phyloP scores from a whole-genome alignment of 2,888 invertebrate species.

The Lithophane ornitopus region DNA sequence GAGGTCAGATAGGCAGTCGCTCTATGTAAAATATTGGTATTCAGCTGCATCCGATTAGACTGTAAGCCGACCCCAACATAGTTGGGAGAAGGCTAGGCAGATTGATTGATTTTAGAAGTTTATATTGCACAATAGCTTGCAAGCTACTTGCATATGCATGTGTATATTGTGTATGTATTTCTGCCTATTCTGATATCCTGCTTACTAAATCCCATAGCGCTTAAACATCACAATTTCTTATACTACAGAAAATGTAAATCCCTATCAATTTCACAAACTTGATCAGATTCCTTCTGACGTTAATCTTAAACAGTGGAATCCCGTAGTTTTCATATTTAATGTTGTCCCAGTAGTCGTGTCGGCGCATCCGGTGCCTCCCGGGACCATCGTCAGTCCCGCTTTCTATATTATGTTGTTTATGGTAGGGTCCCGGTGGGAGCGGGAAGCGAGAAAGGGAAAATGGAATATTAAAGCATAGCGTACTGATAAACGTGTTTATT shows the following conservation, averaged over 20 bases:
- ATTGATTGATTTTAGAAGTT: no score
- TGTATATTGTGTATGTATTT: no score
- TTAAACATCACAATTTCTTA: no score
- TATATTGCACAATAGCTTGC: no score
- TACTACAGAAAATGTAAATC: background rate
- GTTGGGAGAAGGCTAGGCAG: no score
- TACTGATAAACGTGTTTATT: no score
- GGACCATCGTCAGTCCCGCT: conserved; percentile 42
- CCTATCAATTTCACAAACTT: conserved; percentile 4
- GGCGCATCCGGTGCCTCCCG: conserved; percentile 60
- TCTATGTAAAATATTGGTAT: no score
- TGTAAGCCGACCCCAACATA: no score
- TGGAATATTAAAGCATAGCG: background rate
- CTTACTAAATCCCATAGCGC: background rate
- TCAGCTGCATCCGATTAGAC: no score
- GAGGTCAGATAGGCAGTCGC: no score
- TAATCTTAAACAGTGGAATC: conserved; percentile 47
- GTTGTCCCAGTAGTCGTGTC: conserved; percentile 53
- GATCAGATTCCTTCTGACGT: conserved; percentile 17
- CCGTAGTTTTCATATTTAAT: conserved; percentile 64
- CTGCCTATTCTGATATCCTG: background rate
- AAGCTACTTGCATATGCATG: no score
- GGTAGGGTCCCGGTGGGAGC: conserved; percentile 8
- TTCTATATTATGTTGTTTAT: conserved; percentile 38
- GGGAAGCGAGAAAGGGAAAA: background rate